phyloP scores from a whole-genome alignment of 2,113 vertebrate genomes.

The Podarcis raffonei region DNA sequence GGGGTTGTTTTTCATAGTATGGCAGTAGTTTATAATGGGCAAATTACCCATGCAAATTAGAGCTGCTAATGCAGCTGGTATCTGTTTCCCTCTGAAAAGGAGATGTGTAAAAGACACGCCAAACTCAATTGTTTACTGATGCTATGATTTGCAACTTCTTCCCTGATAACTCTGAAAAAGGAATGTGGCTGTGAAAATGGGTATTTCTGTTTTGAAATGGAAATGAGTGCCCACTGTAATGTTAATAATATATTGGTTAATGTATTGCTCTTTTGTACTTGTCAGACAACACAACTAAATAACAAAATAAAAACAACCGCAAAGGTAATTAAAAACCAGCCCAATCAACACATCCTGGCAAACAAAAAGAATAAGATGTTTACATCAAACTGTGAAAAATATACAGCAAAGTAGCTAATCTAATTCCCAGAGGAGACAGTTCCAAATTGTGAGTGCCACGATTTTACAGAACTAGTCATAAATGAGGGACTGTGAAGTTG shows the following conservation, averaged over 20 bases:
- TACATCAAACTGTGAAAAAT: background rate
- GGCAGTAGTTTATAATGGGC: no score
- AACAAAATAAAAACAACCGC: background rate
- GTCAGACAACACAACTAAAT: background rate
- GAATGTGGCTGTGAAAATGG: background rate
- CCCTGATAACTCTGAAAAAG: background rate
- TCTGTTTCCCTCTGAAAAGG: background rate
- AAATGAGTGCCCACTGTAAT: background rate
- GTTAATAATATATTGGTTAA: background rate
- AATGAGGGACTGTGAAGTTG: background rate
- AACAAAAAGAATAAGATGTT: background rate
- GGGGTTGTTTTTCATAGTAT: no score
- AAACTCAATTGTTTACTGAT: background rate
- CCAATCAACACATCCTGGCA: background rate
- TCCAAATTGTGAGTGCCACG: background rate
- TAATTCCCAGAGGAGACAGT: background rate
- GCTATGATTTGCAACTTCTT: background rate
- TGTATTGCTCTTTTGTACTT: background rate
- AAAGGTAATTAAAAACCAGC: background rate
- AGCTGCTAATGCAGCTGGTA: no score
- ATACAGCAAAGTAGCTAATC: background rate
- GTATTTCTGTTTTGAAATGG: background rate
- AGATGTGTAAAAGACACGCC: background rate
- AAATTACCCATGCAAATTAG: no score
- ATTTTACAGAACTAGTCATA: background rate